phyloP scores from a whole-genome alignment of 2,113 vertebrate genomes.

The Diphyllodes magnificus region DNA sequence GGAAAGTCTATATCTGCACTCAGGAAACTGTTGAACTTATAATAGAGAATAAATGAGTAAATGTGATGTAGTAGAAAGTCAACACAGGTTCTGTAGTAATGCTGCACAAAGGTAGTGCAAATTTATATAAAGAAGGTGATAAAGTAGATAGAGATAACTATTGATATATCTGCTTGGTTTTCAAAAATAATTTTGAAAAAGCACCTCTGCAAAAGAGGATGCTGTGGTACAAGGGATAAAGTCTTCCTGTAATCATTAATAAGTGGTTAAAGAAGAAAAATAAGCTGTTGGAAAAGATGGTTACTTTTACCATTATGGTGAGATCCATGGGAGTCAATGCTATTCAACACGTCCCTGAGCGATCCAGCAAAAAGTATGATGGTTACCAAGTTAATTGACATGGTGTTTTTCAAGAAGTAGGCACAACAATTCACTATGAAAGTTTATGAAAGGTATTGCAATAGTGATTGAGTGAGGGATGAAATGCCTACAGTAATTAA shows the following conservation, averaged over 20 bases:
- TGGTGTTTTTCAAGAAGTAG: not conserved
- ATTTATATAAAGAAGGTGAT: not conserved
- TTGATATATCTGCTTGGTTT: not conserved
- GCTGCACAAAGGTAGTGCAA: not conserved
- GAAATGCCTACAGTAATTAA: not conserved
- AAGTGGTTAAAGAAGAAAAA: not conserved
- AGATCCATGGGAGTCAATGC: not conserved
- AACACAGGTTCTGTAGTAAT: not conserved
- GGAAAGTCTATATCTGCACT: not conserved
- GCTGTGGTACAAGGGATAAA: not conserved
- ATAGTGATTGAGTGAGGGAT: not conserved
- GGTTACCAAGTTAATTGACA: not conserved
- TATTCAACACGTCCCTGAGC: not conserved
- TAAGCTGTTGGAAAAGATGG: not conserved
- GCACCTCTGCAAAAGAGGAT: not conserved
- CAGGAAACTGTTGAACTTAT: not conserved
- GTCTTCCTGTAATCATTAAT: not conserved
- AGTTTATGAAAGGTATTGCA: not conserved
- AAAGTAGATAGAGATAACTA: not conserved
- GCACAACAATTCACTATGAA: not conserved
- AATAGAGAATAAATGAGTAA: not conserved
- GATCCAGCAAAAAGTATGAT: not conserved
- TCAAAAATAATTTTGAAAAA: not conserved
- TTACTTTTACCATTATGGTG: not conserved
- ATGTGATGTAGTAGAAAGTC: not conserved